Evolutionary conservation across 2,888 invertebrate genomes (phyloP), one percentile per base, ranked within the genome.

Genomic region (Molorchus minor): DNA sequence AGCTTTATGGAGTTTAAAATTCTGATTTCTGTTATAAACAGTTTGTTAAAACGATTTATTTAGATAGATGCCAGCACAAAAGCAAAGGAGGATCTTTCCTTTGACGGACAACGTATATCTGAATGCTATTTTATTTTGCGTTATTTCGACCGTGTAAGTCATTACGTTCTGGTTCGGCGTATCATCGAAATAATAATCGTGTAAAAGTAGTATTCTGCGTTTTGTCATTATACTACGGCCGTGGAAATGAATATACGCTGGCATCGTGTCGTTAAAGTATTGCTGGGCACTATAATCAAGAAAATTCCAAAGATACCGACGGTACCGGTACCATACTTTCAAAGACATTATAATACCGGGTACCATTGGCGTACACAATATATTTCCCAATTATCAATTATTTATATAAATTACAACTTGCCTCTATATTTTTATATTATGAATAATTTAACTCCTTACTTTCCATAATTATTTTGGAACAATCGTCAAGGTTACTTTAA

Each of bases 211-310:
- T 45, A 33, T 51, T 58, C 41, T 30, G 46, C 45, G 60, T 56
- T 62, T n/a, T 60, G 54, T 65, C 57, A 65, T 65, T 65, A 65
- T 49, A 55, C 57, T 56, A 57, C 45, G 29, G 65, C 63, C 70
- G 67, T 67, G 66, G 66, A 67, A 70, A 70, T 67, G 68, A 69
- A 67, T 66, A 67, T 67, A 68, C 61, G 65, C 59, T 58, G 61
- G 67, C 65, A 68, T 69, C 65, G 66, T 70, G 67, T 70, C 68
- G 68, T 70, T 70, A 70, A 64, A 68, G 67, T 65, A 65, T 67
- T 65, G 61, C 53, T 63, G 62, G 62, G 62, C 66, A 67, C 68
- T 70, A 69, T 70, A 70, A 70, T 70, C 70, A 70, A 63, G 38
- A 68, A 67, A 70, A 70, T 65, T 66, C 64, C 67, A 65, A 70